Evolutionary conservation across 2,113 vertebrate genomes (phyloP).

Genomic region (Emydura subglobosa): DNA sequence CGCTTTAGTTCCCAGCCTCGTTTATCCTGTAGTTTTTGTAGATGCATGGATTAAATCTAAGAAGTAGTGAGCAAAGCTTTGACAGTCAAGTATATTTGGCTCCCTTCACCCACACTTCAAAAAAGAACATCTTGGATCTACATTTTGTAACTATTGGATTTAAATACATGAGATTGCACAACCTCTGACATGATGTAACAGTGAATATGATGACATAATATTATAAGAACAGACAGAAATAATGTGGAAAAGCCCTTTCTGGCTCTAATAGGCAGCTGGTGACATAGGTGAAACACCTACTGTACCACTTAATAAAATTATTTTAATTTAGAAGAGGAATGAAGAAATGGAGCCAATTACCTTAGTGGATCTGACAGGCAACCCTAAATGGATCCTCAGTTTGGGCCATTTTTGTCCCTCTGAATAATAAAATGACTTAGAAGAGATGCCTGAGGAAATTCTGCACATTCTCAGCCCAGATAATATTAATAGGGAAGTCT

Average conservation of each 20-base stretch:
- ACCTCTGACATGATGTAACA: slow-evolving; percentile 48
- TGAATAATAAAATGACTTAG: slow-evolving; percentile 69
- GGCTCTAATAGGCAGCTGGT: slow-evolving; percentile 68
- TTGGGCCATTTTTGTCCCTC: slow-evolving; percentile 64
- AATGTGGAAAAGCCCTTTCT: slow-evolving; percentile 67
- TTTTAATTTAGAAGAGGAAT: slow-evolving; percentile 70
- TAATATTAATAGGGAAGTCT: slow-evolving; percentile 67
- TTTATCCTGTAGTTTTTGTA: neutral
- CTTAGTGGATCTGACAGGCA: slow-evolving; percentile 65
- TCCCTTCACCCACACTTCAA: neutral
- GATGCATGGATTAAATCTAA: neutral
- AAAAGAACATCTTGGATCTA: slow-evolving; percentile 33
- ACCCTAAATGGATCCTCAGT: slow-evolving; percentile 57
- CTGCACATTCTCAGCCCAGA: slow-evolving; percentile 25
- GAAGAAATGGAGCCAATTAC: slow-evolving; percentile 71
- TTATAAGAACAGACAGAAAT: slow-evolving; percentile 60
- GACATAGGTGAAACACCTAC: slow-evolving; percentile 67
- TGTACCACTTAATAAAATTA: slow-evolving; percentile 73
- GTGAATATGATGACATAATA: slow-evolving; percentile 45
- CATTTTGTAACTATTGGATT: slow-evolving; percentile 27
- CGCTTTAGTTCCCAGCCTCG: neutral
- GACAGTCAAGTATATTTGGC: slow-evolving; percentile 53
- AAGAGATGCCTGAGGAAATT: slow-evolving; percentile 69
- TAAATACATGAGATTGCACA: neutral
- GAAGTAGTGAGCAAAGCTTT: neutral